Evolutionary conservation across 2,888 invertebrate genomes (phyloP), one percentile per base, ranked within the genome.

Genomic region (Melanotus villosus): DNA sequence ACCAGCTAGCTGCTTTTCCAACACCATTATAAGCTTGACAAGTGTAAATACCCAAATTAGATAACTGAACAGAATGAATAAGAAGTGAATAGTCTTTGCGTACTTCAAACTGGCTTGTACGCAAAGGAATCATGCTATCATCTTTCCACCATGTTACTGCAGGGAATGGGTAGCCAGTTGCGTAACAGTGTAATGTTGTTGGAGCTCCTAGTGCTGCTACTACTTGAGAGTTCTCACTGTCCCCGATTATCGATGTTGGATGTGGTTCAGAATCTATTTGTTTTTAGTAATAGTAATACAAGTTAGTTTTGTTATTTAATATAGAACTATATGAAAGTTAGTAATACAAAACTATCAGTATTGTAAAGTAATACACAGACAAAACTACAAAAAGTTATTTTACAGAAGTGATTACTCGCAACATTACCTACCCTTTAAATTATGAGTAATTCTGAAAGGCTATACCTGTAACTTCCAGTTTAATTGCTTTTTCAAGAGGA

Each of bases 21-120:
- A 89, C 82, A 1, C 94, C 95, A 81, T 97, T 97, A 84, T 93
- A 97, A 2, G 95, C 97, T 80, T 94, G 93, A 81, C 98, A 98
- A 4, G 92, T 92, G 85, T 98, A 98, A 56, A 91, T 88, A 2
- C 97, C 97, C 59, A 95, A 88, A 78, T 93, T 93, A 4, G 90
- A 89, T 16, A 92, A 79, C 32, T 89, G 88, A 10, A 97, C 90
- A 0, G 89, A 86, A 59, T 90, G 87, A 79, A 98, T 93, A 68
- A 90, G 87, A 47, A 98, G 87, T 1, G 93, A 90, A 83, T 90
- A 91, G 77, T 92, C 94, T 59, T 90, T 87, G 69, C 90, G 88
- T 72, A 93, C 92, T 81, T 94, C 92, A 82, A 90, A 93, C 59
- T 88, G 85, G 12, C 87, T 86, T 70, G 90, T 90, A 75, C 88